Conservation (phyloP, 1,140 invertebrate species). For the Drosophila parabipectinata region DNA sequence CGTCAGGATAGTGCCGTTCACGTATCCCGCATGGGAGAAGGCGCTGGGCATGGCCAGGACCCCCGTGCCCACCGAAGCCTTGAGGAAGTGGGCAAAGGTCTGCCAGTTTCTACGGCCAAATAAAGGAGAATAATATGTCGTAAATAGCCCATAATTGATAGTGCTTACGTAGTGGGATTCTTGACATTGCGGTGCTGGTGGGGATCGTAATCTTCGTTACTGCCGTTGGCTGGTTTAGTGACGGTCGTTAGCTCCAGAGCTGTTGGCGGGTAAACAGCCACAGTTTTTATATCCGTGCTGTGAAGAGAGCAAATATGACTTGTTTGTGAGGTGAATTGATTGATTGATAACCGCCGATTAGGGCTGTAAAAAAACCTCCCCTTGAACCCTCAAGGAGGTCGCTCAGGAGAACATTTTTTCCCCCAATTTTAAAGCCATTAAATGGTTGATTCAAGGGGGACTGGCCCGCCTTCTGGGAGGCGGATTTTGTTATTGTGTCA, state of each 20-base stretch:
- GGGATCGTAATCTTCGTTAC: conserved; percentile 86
- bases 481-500: conserved; percentile 21
- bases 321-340: conserved; percentile 44
- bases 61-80: conserved; percentile 91
- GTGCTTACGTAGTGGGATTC: conserved; percentile 89
- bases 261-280: conserved; percentile 32
- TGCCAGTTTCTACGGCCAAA: conserved; percentile 86
- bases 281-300: conserved; percentile 50
- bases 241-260: conserved; percentile 16
- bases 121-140: neutral
- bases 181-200: conserved; percentile 87
- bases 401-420: neutral
- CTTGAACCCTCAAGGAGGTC: conserved; percentile 9
- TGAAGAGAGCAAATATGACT: conserved; percentile 23
- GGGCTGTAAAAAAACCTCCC: neutral
- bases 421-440: conserved; percentile 9
- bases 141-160: conserved; percentile 8
- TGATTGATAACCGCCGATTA: conserved; percentile 40
- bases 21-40: conserved; percentile 88
- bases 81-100: conserved; percentile 89
- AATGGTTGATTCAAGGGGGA: neutral
- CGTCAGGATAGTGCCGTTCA: conserved; percentile 86
- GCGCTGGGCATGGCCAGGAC: conserved; percentile 93
- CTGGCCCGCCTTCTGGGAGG: too few relatives aligned
- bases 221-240: conserved; percentile 19